phyloP scores from a whole-genome alignment of 2,797 vertebrate species.

The Macrochelys suwanniensis region DNA sequence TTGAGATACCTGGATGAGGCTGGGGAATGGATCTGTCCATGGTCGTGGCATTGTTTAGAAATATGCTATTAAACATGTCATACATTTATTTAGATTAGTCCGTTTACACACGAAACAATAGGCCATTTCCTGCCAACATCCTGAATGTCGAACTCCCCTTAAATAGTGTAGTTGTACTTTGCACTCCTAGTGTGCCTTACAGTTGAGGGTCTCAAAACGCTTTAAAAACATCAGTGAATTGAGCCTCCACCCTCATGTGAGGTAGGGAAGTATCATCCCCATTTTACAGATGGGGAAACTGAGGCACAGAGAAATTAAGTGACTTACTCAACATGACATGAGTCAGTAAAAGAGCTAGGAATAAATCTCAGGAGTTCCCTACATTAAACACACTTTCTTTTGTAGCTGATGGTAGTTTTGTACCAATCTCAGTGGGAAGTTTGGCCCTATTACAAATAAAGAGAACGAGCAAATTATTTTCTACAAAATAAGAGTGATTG shows the following conservation, averaged over 20 bases:
- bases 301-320: conserved; percentile 36
- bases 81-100: background rate
- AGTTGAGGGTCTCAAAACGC: background rate
- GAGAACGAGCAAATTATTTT: background rate
- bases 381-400: background rate
- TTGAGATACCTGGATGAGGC: background rate
- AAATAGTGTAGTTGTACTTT: background rate
- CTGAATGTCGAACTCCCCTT: background rate
- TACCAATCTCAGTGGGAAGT: background rate
- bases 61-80: background rate
- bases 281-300: conserved; percentile 28
- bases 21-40: background rate
- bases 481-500: background rate
- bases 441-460: conserved; percentile 7
- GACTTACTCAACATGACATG: conserved; percentile 1
- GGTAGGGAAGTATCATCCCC: background rate
- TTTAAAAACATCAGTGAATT: background rate
- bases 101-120: conserved; percentile 1
- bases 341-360: background rate
- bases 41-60: background rate
- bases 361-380: background rate
- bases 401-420: background rate
- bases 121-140: background rate
- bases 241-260: background rate
- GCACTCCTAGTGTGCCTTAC: background rate